phyloP scores from a whole-genome alignment of 2,797 vertebrate species.

The Tenualosa thibaudeaui region DNA sequence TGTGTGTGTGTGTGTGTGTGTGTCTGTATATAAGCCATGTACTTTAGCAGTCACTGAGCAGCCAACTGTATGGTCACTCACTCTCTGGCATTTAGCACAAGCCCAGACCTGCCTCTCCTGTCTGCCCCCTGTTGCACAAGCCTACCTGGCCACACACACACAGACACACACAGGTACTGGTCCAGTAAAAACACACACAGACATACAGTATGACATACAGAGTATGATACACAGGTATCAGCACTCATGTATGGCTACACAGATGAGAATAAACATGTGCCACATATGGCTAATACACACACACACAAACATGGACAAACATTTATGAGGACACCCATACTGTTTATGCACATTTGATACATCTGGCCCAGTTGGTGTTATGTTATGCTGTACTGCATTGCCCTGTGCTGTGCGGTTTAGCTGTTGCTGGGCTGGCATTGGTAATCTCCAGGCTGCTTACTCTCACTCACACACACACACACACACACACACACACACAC shows the following conservation, averaged over 20 bases:
- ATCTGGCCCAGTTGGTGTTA: background rate
- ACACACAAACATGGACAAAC: background rate
- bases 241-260: background rate
- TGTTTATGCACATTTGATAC: background rate
- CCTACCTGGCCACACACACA: background rate
- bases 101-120: constrained; percentile 26
- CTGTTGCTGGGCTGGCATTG: background rate
- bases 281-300: background rate
- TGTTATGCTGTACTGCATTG: background rate
- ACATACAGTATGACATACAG: no score
- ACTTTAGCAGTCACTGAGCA: background rate
- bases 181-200: background rate
- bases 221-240: no score
- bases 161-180: background rate
- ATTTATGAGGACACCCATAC: background rate
- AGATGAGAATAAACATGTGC: background rate
- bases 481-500: background rate
- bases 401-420: background rate
- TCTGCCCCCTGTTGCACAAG: background rate
- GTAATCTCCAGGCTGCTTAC: no score
- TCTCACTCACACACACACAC: background rate
- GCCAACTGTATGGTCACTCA: background rate
- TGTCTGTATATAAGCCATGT: background rate
- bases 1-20: constrained; percentile 9
- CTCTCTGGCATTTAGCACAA: constrained; percentile 28